Evolutionary conservation across 1,140 invertebrate species (phyloP).

Genomic region (Ceratosolen solmsi): DNA sequence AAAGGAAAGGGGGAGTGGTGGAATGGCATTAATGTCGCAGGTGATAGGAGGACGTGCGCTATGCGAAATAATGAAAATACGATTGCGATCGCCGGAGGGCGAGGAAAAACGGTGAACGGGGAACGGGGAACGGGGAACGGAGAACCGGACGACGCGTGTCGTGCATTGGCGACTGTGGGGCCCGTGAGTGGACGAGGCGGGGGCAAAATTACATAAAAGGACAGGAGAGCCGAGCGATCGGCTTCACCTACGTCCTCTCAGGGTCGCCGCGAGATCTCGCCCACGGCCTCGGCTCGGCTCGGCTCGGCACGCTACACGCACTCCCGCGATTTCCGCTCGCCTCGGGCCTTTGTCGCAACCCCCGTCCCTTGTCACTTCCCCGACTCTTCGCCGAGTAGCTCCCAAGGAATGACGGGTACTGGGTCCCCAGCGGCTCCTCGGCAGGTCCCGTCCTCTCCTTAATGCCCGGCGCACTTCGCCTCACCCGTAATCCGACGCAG

Average conservation of each 20-base stretch:
- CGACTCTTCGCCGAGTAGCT: not conserved
- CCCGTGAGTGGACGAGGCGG: not conserved
- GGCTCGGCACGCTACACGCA: conserved; percentile 51
- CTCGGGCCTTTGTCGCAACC: not conserved
- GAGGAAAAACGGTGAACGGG: no score
- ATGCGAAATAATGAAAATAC: not conserved
- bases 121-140: not conserved
- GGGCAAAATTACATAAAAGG: conserved; percentile 65
- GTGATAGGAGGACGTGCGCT: not conserved
- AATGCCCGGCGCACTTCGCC: no score
- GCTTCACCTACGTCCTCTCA: conserved; percentile 64
- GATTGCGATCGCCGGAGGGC: no score
- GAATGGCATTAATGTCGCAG: not conserved
- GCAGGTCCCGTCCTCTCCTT: no score
- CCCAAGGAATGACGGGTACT: not conserved
- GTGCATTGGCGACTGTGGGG: not conserved
- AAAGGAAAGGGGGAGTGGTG: not conserved
- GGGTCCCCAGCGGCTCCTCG: not conserved
- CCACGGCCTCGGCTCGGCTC: conserved; percentile 56
- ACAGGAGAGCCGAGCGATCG: conserved; percentile 59
- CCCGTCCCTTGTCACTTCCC: not conserved
- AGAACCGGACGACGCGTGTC: not conserved
- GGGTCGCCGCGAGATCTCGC: conserved; percentile 58
- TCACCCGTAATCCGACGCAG: not conserved
- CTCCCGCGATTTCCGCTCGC: conserved; percentile 28